A percentile compares a stretch with the other conserved stretches of the same genome.
These are phyloP conservation scores for Ophiodon elongatus DNA, from an alignment of 2,113 vertebrate species.

Conservation along the genomic window DNA sequence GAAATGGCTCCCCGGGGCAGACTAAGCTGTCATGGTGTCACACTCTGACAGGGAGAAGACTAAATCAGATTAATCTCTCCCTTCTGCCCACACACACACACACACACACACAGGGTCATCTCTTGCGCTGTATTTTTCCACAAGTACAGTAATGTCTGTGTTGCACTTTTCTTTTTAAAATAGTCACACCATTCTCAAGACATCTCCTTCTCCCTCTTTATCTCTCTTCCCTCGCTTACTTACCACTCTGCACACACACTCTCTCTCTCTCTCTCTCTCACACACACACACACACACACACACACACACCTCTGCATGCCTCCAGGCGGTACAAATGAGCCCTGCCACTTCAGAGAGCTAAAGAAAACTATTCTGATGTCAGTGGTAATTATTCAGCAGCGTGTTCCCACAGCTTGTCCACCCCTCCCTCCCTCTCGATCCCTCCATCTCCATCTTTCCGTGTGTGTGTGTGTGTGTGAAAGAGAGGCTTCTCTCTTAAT, in stretches of 20 bases:
- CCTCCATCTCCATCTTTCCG: slow-evolving; percentile 29
- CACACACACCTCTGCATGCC: slow-evolving; percentile 59
- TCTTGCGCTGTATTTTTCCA: not conserved
- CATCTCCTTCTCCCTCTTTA: not conserved
- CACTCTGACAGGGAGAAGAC: slow-evolving; percentile 62
- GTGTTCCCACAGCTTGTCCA: slow-evolving; percentile 74
- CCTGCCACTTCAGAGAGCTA: slow-evolving; percentile 82
- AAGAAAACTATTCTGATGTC: slow-evolving; percentile 85
- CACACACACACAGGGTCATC: slow-evolving; percentile 24
- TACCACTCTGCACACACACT: not conserved
- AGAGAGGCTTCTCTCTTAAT: slow-evolving; percentile 72
- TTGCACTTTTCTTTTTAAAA: slow-evolving; percentile 1
- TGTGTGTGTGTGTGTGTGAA: slow-evolving; percentile 36
- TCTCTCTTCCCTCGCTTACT: not conserved
- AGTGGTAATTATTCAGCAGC: slow-evolving; percentile 81
- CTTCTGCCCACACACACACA: slow-evolving; percentile 35
- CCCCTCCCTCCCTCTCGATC: slow-evolving; percentile 31
- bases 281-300: slow-evolving; percentile 6
- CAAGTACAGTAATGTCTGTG: not conserved
- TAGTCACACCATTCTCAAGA: slow-evolving; percentile 7
- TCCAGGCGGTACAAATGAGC: slow-evolving; percentile 84
- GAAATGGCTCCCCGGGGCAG: slow-evolving; percentile 72
- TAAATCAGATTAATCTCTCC: slow-evolving; percentile 71
- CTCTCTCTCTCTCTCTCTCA: slow-evolving; percentile 8
- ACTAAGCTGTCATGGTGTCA: slow-evolving; percentile 74